phyloP scores from a whole-genome alignment of 2,888 invertebrate species.

The Drepanosiphum platanoidis region DNA sequence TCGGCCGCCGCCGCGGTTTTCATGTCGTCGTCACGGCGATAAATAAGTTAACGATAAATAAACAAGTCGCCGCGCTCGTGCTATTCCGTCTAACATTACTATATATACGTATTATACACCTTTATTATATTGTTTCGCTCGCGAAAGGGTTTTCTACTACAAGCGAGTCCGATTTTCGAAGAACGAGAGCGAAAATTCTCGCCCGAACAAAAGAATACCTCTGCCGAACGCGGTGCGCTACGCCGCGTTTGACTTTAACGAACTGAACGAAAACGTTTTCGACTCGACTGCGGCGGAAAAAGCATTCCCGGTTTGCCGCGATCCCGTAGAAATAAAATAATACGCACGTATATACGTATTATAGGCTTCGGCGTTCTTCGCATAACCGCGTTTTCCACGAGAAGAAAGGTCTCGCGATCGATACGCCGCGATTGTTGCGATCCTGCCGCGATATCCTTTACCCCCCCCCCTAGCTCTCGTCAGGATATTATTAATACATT shows the following conservation, averaged over 20 bases:
- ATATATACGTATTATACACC: too few relatives aligned
- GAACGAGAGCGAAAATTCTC: neutral
- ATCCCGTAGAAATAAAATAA: neutral
- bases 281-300: neutral
- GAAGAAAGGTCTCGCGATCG: neutral
- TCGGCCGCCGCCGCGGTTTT: too few relatives aligned
- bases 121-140: too few relatives aligned
- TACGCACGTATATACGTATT: neutral
- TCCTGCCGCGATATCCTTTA: neutral
- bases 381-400: neutral
- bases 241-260: neutral
- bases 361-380: neutral
- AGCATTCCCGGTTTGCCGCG: neutral
- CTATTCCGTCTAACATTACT: too few relatives aligned
- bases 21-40: too few relatives aligned
- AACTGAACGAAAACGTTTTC: neutral
- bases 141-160: neutral
- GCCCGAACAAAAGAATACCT: neutral
- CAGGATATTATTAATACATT: slow-evolving; percentile 25
- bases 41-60: too few relatives aligned
- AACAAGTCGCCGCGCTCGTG: too few relatives aligned
- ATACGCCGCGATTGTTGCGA: neutral
- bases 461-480: too few relatives aligned
- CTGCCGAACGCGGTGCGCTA: neutral
- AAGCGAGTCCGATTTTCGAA: neutral